Percentiles rank a stretch among this genome's conserved stretches.
These are phyloP conservation scores for Drosophila parvula DNA, from an alignment of 1,140 invertebrate genomes.

Conservation along the genomic window DNA sequence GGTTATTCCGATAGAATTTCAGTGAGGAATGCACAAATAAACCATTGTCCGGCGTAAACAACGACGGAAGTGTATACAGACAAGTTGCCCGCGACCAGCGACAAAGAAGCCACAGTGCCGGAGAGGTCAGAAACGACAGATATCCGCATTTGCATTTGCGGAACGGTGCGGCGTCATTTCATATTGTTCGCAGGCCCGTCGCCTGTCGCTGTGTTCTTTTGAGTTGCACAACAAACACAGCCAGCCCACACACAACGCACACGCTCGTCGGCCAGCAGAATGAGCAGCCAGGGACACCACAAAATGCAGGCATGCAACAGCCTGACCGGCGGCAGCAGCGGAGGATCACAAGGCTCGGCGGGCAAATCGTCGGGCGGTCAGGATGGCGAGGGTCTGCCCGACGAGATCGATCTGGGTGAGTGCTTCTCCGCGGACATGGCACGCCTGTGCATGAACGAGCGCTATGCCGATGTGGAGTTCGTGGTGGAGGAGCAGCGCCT, in stretches of 20 bases:
- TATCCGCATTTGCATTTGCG: neutral
- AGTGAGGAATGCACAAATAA: neutral
- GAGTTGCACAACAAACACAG: slow-evolving; percentile 13
- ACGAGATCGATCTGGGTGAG: slow-evolving; percentile 67
- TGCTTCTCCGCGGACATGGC: slow-evolving; percentile 86
- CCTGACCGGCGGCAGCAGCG: slow-evolving; percentile 19
- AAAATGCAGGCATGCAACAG: slow-evolving; percentile 60
- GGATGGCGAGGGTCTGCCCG: slow-evolving; percentile 50
- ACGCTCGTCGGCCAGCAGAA: slow-evolving; percentile 3
- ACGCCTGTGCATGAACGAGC: slow-evolving; percentile 92
- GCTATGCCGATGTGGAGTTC: slow-evolving; percentile 96
- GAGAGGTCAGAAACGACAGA: neutral
- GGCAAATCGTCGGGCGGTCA: slow-evolving; percentile 18
- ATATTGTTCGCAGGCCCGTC: neutral
- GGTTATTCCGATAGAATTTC: slow-evolving; percentile 2
- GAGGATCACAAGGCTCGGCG: slow-evolving; percentile 15
- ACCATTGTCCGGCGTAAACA: neutral
- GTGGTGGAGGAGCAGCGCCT: slow-evolving; percentile 93
- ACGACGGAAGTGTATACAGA: neutral
- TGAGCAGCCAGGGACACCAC: slow-evolving; percentile 78
- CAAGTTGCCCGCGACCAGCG: neutral
- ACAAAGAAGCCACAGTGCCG: neutral
- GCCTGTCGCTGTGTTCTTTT: neutral
- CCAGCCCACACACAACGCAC: neutral
- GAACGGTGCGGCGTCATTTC: slow-evolving; percentile 9